These are phyloP conservation scores for Eleutherodactylus coqui DNA, from an alignment of 2,797 vertebrate genomes.

Conservation along the genomic window DNA sequence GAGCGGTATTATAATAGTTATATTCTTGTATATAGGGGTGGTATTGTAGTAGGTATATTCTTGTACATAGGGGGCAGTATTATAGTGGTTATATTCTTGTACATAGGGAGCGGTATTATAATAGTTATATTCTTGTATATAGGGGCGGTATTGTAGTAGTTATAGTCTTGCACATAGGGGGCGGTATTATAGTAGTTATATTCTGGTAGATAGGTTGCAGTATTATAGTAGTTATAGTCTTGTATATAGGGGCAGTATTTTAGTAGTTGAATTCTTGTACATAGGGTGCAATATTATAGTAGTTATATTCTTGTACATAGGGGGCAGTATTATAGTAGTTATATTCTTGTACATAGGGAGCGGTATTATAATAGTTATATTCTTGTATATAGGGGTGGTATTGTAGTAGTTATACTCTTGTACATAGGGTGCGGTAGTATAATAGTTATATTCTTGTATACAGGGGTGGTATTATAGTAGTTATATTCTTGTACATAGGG, in stretches of 20 bases:
- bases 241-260: neutral
- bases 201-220: neutral
- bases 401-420: conserved; percentile 7
- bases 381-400: neutral
- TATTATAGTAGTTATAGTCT: conserved; percentile 10
- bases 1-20: too few relatives aligned
- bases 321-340: conserved; percentile 7
- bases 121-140: neutral
- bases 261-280: conserved; percentile 7
- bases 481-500: conserved; percentile 1
- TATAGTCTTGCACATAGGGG: neutral
- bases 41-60: conserved; percentile 8
- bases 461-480: neutral
- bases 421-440: too few relatives aligned
- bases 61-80: conserved; percentile 1
- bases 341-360: conserved; percentile 1
- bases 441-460: neutral
- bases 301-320: neutral
- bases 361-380: conserved; percentile 1
- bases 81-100: conserved; percentile 9
- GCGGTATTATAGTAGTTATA: conserved; percentile 8
- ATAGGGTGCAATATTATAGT: conserved; percentile 3
- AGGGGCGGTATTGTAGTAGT: neutral
- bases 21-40: too few relatives aligned
- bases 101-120: neutral